These are phyloP conservation scores for Lasioglossum leucozonium DNA, from an alignment of 2,888 invertebrate species.

Conservation along the genomic window DNA sequence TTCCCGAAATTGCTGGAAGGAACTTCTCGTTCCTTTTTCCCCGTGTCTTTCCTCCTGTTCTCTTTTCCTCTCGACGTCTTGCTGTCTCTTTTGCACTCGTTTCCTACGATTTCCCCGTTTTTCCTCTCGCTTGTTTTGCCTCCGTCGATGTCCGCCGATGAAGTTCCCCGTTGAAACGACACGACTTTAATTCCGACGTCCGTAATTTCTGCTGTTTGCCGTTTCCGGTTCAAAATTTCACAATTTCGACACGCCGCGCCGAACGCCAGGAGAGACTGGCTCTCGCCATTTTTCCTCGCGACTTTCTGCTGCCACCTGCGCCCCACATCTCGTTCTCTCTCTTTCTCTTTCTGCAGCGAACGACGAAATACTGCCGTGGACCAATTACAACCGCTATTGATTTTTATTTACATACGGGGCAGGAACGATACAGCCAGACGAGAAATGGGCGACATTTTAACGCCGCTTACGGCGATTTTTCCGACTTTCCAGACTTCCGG, in stretches of 20 bases:
- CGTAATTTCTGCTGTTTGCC: slow-evolving; percentile 16
- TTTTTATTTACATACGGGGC: slow-evolving; percentile 36
- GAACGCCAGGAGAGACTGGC: too few relatives aligned
- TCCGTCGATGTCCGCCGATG: background rate
- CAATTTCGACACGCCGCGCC: slow-evolving; percentile 23
- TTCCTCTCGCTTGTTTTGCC: background rate
- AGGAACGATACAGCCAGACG: background rate
- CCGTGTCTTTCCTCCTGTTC: background rate
- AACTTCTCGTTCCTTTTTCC: background rate
- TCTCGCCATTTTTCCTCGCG: slow-evolving; percentile 22
- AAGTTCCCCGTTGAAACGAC: background rate
- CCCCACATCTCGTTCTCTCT: background rate
- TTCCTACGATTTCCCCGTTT: background rate
- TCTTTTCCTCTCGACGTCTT: background rate
- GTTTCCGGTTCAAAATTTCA: slow-evolving; percentile 27
- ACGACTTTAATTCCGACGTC: slow-evolving; percentile 16
- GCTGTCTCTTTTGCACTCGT: background rate
- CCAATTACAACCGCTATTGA: slow-evolving; percentile 47
- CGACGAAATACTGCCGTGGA: slow-evolving; percentile 29
- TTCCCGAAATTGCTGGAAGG: slow-evolving; percentile 1
- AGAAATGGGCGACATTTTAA: background rate
- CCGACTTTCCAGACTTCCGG: background rate
- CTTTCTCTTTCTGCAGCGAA: background rate
- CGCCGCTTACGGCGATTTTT: background rate
- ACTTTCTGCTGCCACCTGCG: background rate